Conservation (phyloP, 2,113 vertebrate genomes). For the Dendropsophus ebraccatus region DNA sequence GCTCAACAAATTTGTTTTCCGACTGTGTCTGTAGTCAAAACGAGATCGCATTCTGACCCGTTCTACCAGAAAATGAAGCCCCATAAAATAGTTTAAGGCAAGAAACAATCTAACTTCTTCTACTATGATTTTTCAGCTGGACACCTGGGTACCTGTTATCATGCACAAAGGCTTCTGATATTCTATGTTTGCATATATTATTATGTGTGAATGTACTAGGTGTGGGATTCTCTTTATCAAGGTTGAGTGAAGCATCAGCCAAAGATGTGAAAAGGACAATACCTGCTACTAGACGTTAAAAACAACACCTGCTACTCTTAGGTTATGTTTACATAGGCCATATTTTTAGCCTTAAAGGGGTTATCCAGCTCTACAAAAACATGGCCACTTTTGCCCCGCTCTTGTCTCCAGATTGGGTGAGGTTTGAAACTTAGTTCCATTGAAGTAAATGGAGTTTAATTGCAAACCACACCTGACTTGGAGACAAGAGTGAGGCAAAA, state of each 20-base stretch:
- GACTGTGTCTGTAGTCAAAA: background rate
- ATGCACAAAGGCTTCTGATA: background rate
- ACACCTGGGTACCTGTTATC: background rate
- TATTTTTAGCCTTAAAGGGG: no score
- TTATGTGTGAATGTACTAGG: background rate
- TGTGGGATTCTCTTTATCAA: background rate
- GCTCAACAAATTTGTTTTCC: conserved; percentile 41
- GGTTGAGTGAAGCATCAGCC: background rate
- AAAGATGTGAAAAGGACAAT: background rate
- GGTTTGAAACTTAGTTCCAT: no score
- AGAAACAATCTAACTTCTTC: background rate
- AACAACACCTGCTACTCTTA: no score
- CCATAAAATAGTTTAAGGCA: background rate
- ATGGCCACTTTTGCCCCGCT: no score
- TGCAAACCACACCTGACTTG: no score
- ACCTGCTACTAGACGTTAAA: no score
- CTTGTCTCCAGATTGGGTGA: no score
- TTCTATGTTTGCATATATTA: background rate
- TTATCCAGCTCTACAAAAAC: no score
- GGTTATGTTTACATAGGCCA: no score
- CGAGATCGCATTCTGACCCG: background rate
- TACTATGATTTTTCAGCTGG: background rate
- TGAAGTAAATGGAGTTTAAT: no score
- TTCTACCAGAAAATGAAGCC: conserved; percentile 11
- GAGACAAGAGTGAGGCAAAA: no score